These are phyloP conservation scores for Mycalesis mineus DNA, from an alignment of 2,888 invertebrate genomes.

Conservation along the genomic window DNA sequence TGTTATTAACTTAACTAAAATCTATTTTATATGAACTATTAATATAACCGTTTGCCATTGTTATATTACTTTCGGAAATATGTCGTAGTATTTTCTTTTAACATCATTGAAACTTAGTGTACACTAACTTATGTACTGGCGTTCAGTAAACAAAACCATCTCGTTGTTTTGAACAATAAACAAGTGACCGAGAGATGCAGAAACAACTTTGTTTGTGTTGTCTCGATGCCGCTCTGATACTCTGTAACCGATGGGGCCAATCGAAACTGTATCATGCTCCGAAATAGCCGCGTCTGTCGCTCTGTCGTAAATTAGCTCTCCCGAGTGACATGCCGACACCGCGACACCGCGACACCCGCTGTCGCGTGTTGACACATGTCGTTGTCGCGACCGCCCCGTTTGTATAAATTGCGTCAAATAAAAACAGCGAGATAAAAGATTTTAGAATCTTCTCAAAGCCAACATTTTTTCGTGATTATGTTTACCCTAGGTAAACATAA, in stretches of 20 bases:
- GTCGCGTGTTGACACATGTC: constrained; percentile 43
- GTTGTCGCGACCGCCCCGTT: constrained; percentile 33
- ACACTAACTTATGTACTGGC: too few relatives aligned
- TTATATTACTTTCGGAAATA: too few relatives aligned
- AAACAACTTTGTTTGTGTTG: background rate
- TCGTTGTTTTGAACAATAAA: too few relatives aligned
- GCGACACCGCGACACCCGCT: constrained; percentile 40
- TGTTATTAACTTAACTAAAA: too few relatives aligned
- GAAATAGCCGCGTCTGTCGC: constrained; percentile 34
- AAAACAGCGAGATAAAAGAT: background rate
- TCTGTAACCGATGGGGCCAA: constrained; percentile 24
- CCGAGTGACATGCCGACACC: constrained; percentile 42
- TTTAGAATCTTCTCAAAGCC: too few relatives aligned
- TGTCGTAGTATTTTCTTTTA: too few relatives aligned
- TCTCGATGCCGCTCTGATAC: background rate
- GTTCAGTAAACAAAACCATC: too few relatives aligned
- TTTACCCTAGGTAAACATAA: too few relatives aligned
- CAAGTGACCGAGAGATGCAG: background rate
- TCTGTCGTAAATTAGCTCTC: constrained; percentile 35
- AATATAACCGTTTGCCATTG: too few relatives aligned
- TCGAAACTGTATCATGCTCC: constrained; percentile 34
- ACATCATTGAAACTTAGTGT: too few relatives aligned
- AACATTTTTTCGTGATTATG: too few relatives aligned
- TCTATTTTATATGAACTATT: too few relatives aligned
- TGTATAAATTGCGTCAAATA: background rate